phyloP scores from a whole-genome alignment of 2,888 invertebrate genomes.

The Drosophila engyochracea region DNA sequence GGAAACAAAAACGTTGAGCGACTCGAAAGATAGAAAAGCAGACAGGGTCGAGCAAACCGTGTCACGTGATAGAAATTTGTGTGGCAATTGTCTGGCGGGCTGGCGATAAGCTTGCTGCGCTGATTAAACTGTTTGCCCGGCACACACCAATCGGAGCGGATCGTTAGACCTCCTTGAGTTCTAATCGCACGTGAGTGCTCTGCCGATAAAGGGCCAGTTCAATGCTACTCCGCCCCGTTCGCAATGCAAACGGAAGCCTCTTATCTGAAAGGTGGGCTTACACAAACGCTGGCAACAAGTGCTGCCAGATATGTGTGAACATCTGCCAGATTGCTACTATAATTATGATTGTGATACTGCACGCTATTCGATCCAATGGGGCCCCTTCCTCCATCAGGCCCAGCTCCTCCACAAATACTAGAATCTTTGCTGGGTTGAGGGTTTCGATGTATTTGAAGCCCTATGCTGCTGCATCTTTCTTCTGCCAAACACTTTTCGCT shows the following conservation, averaged over 20 bases:
- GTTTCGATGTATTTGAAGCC: too few relatives aligned
- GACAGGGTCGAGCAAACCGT: constrained; percentile 26
- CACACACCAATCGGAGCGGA: constrained; percentile 49
- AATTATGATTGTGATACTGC: too few relatives aligned
- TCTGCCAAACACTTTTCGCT: neutral
- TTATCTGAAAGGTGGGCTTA: neutral
- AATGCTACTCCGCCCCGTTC: constrained; percentile 7
- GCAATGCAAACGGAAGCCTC: neutral
- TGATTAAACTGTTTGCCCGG: constrained; percentile 68
- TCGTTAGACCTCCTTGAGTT: neutral
- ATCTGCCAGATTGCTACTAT: neutral
- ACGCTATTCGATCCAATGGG: too few relatives aligned
- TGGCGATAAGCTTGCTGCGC: constrained; percentile 52
- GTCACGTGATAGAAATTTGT: constrained; percentile 63
- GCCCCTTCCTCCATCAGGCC: too few relatives aligned
- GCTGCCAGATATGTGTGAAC: neutral
- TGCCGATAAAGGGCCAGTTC: constrained; percentile 21
- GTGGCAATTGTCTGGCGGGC: constrained; percentile 57
- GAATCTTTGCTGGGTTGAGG: too few relatives aligned
- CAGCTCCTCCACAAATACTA: too few relatives aligned
- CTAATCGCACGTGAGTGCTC: constrained; percentile 25
- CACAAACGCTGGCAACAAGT: neutral
- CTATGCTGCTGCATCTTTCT: too few relatives aligned
- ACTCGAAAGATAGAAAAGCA: constrained; percentile 11
- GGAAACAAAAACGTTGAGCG: constrained; percentile 22